These are phyloP conservation scores for Forficula auricularia DNA, from an alignment of 1,140 invertebrate species.

Conservation along the genomic window DNA sequence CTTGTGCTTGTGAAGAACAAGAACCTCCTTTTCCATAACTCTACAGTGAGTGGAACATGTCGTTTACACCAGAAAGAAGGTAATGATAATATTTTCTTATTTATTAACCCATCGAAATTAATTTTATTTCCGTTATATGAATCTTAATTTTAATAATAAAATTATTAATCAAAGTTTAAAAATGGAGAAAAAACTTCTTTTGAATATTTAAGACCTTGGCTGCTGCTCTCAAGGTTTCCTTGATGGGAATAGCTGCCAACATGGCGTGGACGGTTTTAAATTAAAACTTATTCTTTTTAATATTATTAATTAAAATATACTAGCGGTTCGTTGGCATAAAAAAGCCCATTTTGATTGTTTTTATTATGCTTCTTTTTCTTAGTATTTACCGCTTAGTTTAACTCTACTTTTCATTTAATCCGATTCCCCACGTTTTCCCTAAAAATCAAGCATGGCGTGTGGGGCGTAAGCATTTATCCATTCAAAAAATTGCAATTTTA, in stretches of 20 bases:
- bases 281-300: too few species aligned
- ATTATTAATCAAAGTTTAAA: too few species aligned
- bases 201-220: too few species aligned
- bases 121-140: background rate
- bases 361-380: too few species aligned
- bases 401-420: too few species aligned
- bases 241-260: conserved; percentile 40
- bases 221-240: conserved; percentile 5
- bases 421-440: background rate
- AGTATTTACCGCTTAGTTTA: too few species aligned
- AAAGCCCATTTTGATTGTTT: too few species aligned
- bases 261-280: conserved; percentile 38
- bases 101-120: conserved; percentile 4
- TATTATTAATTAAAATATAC: too few species aligned
- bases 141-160: too few species aligned
- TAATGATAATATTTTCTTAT: conserved; percentile 29
- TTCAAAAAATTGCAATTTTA: background rate
- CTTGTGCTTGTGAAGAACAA: conserved; percentile 20
- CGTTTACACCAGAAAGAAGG: conserved; percentile 52
- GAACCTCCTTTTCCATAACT: conserved; percentile 46
- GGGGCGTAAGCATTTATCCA: background rate
- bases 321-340: too few species aligned
- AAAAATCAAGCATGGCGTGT: background rate
- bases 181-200: too few species aligned
- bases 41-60: conserved; percentile 55